phyloP scores from a whole-genome alignment of 2,888 invertebrate species.

The Sylvicola cinctus region DNA sequence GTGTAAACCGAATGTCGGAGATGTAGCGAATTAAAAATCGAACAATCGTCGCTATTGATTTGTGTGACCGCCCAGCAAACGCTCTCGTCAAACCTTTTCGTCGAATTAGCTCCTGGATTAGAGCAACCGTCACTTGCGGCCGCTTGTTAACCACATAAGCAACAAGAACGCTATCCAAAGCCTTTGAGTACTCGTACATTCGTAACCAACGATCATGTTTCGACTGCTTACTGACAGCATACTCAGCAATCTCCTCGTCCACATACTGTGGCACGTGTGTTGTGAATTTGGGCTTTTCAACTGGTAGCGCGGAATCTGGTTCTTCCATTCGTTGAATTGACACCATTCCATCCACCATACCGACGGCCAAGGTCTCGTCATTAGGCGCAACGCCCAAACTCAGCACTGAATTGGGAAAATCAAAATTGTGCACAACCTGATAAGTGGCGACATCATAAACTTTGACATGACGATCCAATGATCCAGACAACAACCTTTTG shows the following conservation, averaged over 20 bases:
- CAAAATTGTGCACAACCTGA: constrained; percentile 69
- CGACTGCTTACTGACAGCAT: constrained; percentile 23
- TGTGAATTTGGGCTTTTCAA: constrained; percentile 29
- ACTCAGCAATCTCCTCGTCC: constrained; percentile 31
- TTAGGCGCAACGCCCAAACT: constrained; percentile 55
- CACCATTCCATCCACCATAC: constrained; percentile 82
- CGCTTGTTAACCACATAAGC: constrained; percentile 34
- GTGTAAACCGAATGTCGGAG: constrained; percentile 51
- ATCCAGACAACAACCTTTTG: constrained; percentile 67
- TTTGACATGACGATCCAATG: constrained; percentile 84
- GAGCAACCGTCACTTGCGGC: constrained; percentile 58
- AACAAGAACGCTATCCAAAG: constrained; percentile 47
- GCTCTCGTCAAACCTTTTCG: constrained; percentile 59
- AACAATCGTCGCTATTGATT: constrained; percentile 41
- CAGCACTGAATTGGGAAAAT: constrained; percentile 77
- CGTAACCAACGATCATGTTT: constrained; percentile 51
- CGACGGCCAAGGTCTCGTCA: constrained; percentile 73
- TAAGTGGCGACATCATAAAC: constrained; percentile 75
- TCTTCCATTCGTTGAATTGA: constrained; percentile 62
- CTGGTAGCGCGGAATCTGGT: constrained; percentile 17
- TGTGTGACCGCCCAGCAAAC: constrained; percentile 47
- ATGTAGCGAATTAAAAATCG: constrained; percentile 56
- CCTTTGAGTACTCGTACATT: constrained; percentile 64
- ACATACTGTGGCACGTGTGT: constrained; percentile 19
- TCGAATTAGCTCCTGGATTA: constrained; percentile 73